Evolutionary conservation across 2,888 invertebrate genomes (phyloP).

Genomic region (Choreutis nemorana): DNA sequence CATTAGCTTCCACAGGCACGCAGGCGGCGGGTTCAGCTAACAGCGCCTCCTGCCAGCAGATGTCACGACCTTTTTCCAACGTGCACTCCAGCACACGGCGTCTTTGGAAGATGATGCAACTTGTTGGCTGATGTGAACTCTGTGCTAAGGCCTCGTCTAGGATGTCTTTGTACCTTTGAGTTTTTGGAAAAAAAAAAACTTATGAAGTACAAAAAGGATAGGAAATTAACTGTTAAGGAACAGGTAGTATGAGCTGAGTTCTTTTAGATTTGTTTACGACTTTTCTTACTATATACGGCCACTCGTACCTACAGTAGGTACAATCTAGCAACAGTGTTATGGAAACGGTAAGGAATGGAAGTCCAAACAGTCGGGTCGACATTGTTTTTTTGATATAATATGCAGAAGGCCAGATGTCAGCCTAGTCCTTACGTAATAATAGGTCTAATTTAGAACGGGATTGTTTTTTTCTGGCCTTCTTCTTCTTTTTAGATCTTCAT

Average conservation of each 20-base stretch:
- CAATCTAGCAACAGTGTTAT: too few species aligned
- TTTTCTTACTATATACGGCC: background rate
- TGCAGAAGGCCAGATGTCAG: too few species aligned
- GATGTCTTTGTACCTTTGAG: constrained; percentile 80
- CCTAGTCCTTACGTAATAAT: too few species aligned
- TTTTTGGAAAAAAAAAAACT: constrained; percentile 19
- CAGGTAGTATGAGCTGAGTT: background rate
- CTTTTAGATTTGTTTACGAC: too few species aligned
- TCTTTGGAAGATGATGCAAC: constrained; percentile 85
- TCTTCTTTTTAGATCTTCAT: too few species aligned
- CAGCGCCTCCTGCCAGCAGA: constrained; percentile 80
- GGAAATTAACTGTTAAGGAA: background rate
- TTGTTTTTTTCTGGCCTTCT: too few species aligned
- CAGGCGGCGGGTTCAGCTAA: constrained; percentile 76
- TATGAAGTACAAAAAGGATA: background rate
- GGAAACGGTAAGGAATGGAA: too few species aligned
- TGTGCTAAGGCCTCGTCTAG: constrained; percentile 82
- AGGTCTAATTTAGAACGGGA: too few species aligned
- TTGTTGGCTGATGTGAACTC: constrained; percentile 75
- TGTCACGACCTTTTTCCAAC: constrained; percentile 72
- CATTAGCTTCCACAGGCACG: constrained; percentile 86
- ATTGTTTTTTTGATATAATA: too few species aligned
- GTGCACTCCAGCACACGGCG: constrained; percentile 70
- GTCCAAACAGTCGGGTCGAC: too few species aligned
- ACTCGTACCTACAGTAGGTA: background rate